Percentiles rank a stretch among this genome's conserved stretches.
Evolutionary conservation across 1,140 invertebrate genomes (phyloP).

Genomic region (Pseudomyrmex dendroicus): DNA sequence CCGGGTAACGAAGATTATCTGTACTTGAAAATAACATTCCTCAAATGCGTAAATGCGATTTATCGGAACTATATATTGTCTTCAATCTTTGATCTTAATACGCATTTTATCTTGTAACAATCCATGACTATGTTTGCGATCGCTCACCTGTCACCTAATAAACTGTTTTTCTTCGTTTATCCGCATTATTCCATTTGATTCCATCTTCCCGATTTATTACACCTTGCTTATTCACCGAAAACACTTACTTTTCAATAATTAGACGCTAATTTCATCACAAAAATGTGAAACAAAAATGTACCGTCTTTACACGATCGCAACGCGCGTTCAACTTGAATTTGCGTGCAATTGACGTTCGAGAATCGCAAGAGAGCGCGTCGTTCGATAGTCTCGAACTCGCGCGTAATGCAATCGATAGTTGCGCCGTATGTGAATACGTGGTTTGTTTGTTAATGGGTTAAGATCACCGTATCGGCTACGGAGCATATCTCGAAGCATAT

Average conservation of each 20-base stretch:
- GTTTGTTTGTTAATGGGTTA: background rate
- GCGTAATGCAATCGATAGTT: background rate
- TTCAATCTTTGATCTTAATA: background rate
- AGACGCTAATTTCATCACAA: background rate
- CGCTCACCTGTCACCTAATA: too few species aligned
- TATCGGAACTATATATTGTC: too few species aligned
- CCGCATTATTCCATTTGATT: too few species aligned
- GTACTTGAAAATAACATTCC: too few species aligned
- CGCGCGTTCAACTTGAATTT: too few species aligned
- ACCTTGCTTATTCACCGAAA: background rate
- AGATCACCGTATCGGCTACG: too few species aligned
- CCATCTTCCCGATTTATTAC: background rate
- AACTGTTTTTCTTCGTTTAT: too few species aligned
- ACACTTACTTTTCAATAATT: background rate
- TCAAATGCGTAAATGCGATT: too few species aligned
- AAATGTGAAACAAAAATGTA: background rate
- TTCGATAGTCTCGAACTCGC: slow-evolving; percentile 41
- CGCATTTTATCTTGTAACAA: background rate
- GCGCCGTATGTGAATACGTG: background rate
- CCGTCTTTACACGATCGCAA: too few species aligned
- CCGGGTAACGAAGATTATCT: too few species aligned
- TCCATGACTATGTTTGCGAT: background rate
- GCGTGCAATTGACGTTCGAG: background rate
- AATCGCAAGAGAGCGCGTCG: background rate
- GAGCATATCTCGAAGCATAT: background rate